Percentiles rank a stretch among this genome's conserved stretches.
These are phyloP conservation scores for Rotaria socialis DNA, from an alignment of 2,888 invertebrate species.

Conservation along the genomic window DNA sequence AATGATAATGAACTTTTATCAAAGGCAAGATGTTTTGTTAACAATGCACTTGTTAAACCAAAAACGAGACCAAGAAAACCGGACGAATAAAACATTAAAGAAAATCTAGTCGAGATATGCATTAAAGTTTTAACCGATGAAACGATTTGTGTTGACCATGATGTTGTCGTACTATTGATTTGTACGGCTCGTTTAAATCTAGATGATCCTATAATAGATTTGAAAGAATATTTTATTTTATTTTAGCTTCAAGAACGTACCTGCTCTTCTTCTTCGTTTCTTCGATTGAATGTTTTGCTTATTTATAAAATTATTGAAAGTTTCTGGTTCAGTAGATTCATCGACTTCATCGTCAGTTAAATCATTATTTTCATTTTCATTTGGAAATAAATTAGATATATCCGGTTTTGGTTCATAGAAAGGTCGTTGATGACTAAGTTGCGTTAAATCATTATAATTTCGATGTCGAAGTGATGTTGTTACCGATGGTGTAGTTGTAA, in stretches of 20 bases:
- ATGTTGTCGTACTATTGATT: neutral
- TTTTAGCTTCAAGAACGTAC: neutral
- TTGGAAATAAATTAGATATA: neutral
- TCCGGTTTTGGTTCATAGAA: neutral
- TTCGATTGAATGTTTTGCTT: neutral
- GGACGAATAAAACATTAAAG: conserved; percentile 95
- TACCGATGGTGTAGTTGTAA: neutral
- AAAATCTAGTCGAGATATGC: conserved; percentile 75
- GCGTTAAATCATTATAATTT: neutral
- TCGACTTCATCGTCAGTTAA: neutral
- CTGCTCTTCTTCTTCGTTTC: neutral
- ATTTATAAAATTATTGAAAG: neutral
- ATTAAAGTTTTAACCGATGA: conserved; percentile 53
- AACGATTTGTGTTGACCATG: neutral
- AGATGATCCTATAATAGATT: neutral
- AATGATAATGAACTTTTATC: conserved; percentile 86
- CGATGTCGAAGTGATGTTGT: neutral
- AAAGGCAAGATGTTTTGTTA: conserved; percentile 69
- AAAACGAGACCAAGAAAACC: conserved; percentile 91
- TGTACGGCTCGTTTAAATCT: neutral
- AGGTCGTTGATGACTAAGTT: neutral
- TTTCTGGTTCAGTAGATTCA: neutral
- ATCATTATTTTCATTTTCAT: neutral
- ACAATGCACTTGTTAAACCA: conserved; percentile 82
- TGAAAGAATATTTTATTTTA: too few species aligned